These are phyloP conservation scores for Romanogobio albipinnatus DNA, from an alignment of 2,113 vertebrate species.

Conservation along the genomic window DNA sequence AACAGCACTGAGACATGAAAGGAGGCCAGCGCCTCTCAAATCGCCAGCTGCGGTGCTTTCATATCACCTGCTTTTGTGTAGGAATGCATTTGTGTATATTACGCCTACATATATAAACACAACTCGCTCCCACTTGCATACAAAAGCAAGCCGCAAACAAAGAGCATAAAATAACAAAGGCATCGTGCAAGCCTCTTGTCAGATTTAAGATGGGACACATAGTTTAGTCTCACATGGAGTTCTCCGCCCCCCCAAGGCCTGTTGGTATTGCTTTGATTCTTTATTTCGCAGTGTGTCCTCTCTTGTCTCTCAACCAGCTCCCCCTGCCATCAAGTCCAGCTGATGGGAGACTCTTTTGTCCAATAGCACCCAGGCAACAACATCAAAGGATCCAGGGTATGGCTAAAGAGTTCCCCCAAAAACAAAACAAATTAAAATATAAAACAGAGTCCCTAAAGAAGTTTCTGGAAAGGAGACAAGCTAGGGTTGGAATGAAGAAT, in stretches of 20 bases:
- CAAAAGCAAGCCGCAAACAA: slow-evolving; percentile 53
- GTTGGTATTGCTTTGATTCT: slow-evolving; percentile 76
- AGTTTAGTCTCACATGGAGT: slow-evolving; percentile 71
- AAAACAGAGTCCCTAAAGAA: slow-evolving; percentile 76
- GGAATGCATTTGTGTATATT: not conserved
- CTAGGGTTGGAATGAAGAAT: slow-evolving; percentile 40
- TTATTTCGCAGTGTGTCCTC: slow-evolving; percentile 65
- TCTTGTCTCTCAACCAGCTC: slow-evolving; percentile 29
- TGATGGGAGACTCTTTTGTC: slow-evolving; percentile 82
- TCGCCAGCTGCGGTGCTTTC: slow-evolving; percentile 53
- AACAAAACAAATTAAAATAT: slow-evolving; percentile 68
- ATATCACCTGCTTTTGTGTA: slow-evolving; percentile 46
- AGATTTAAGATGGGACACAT: slow-evolving; percentile 67
- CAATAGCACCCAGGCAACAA: slow-evolving; percentile 84
- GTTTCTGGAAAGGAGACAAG: slow-evolving; percentile 60
- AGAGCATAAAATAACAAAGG: slow-evolving; percentile 56
- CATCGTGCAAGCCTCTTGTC: slow-evolving; percentile 65
- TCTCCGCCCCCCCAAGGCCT: slow-evolving; percentile 66
- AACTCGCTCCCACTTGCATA: slow-evolving; percentile 51
- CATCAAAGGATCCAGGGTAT: slow-evolving; percentile 86
- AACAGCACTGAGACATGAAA: slow-evolving; percentile 4
- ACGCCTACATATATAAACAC: slow-evolving; percentile 33
- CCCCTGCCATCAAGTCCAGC: slow-evolving; percentile 79
- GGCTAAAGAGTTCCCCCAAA: slow-evolving; percentile 68
- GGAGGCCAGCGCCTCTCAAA: slow-evolving; percentile 4